Base-by-base conservation (phyloP, 2,888 invertebrate genomes). In the Asteroscopus sphinx region DNA sequence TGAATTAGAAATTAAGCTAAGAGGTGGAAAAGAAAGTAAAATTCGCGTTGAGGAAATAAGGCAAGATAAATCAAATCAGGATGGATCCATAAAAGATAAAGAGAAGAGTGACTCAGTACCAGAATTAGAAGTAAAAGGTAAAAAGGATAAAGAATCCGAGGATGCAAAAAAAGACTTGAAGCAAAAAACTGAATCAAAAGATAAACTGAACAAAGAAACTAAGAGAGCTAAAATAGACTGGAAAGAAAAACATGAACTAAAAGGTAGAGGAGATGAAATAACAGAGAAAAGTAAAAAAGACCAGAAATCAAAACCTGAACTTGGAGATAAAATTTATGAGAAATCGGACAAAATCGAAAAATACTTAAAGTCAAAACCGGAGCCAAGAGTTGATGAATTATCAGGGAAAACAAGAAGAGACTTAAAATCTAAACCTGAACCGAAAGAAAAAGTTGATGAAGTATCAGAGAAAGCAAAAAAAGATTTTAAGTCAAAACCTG, bases 231-330 rank as follows among this genome's bases (percentile, higher is more conserved):
- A 26, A 28, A 26, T 37, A 25, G 16, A 7, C 0, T 4, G 4
- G 1, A 39, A 60, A 15, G 12, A 32, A 8, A 25, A 9, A 59
- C 11, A 11, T 35, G 36, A 55, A 40, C 21, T 47, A 33, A 30
- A 36, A 37, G 49, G 37, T 12, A 60, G 59, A 53, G 13, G 3
- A 6, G 12, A 37, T 3, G 6, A n/a, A 33, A 0, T 9, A n/a
- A 8, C 12, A 1, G 16, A 15, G 6, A 36, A 37, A 39, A 4
- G 9, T 0, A 25, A 42, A 25, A 35, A 36, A 16, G 25, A 11
- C 13, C 5, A 16, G 0, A 56, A 58, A 28, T 13, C 40, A 39
- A 52, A 30, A 64, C 25, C 11, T 32, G 16, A 67, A 56, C 32
- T 42, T 17, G 30, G 16, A 48, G 39, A 55, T 46, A 36, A 16